phyloP scores from a whole-genome alignment of 2,888 invertebrate species.

The Pollenia angustigena region DNA sequence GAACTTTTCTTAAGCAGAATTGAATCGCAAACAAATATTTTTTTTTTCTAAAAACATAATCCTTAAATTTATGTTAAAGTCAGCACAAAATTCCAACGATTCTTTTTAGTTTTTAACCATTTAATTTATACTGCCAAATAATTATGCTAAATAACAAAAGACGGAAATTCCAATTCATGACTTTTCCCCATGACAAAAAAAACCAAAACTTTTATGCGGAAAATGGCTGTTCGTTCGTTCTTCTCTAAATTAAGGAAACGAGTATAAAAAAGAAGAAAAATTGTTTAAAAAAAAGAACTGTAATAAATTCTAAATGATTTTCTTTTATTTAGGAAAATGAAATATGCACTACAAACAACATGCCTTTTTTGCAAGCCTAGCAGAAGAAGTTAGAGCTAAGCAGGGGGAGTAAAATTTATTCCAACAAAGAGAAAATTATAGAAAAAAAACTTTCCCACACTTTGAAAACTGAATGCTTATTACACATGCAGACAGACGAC shows the following conservation, averaged over 20 bases:
- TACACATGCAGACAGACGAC: conserved; percentile 51
- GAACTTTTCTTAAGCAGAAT: no score
- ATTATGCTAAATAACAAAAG: conserved; percentile 44
- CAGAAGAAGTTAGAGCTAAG: neutral
- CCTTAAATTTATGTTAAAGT: no score
- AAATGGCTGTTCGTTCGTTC: conserved; percentile 33
- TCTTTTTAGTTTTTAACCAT: neutral
- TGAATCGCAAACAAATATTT: no score
- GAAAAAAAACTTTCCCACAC: conserved; percentile 67
- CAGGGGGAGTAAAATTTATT: conserved; percentile 2
- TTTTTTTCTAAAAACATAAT: no score
- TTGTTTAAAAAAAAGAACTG: conserved; percentile 20
- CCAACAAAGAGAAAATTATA: neutral
- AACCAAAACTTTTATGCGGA: conserved; percentile 31
- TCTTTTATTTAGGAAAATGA: conserved; percentile 51
- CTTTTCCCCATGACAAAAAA: conserved; percentile 34
- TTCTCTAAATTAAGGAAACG: conserved; percentile 42
- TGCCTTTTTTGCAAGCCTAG: neutral
- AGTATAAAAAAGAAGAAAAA: conserved; percentile 31
- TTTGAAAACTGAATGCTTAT: conserved; percentile 62
- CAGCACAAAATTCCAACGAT: no score
- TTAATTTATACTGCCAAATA: conserved; percentile 34
- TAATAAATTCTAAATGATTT: conserved; percentile 64
- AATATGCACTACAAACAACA: neutral
- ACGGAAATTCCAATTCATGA: conserved; percentile 48